Base-by-base conservation (phyloP, 2,888 invertebrate species). In the Synergus itoensis region DNA sequence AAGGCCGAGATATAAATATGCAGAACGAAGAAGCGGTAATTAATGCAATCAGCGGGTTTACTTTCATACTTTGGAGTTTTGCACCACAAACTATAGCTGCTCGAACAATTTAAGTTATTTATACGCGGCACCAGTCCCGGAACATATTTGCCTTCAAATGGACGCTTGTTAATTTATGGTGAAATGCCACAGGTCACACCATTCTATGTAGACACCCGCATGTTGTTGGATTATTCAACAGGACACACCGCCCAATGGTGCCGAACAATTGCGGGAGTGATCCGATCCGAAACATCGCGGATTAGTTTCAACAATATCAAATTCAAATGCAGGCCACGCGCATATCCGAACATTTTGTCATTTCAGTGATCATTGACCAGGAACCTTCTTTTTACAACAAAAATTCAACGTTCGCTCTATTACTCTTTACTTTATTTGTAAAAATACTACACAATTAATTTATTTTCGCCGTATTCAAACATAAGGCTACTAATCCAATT, bases 281-380 rank as follows among this genome's bases (percentile, higher is more conserved):
- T 73, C 73, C 36, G 73, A 53, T 73, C 73, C 36, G 73, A 28
- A 73, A 53, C 48, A 73, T 53, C 73, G 48, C 7, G 73, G 73
- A 53, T 73, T 73, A 73, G 73, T 73, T 73, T 73, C 73, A 73
- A 73, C 48, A 73, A 73, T 73, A 73, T 73, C 73, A 73, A 53
- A 73, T 73, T 73, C 73, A 36, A 73, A 73, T 73, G 28, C 48
- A 48, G 73, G 14, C 48, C 48, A 48, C 62, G 62, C 28, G 28
- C 28, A 21, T 62, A 14, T 1, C 21, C 21, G 5, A 4, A 14
- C 9, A 57, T n/a, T 18, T 60, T 21, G 60, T 60, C 21, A 60
- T 21, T 60, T 21, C 62, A 28, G 12, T 62, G 28, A 62, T 18
- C 12, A 28, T 62, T 21, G 12, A 28, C 12, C 12, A 62, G 18